A percentile compares a stretch with the other conserved stretches of the same genome.
These are phyloP conservation scores for Polypedilum pembai DNA, from an alignment of 1,140 invertebrate genomes.

Conservation along the genomic window DNA sequence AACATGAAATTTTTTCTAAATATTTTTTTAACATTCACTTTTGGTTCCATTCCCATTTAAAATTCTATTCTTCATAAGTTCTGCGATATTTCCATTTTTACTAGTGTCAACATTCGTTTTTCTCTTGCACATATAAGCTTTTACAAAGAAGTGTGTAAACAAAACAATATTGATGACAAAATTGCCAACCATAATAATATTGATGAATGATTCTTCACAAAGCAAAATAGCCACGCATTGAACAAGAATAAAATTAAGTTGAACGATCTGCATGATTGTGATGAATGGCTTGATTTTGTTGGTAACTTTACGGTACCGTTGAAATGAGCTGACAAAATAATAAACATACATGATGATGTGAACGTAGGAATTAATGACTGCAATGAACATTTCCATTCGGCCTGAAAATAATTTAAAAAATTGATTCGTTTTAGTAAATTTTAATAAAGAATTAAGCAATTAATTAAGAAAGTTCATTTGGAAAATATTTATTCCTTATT, in stretches of 20 bases:
- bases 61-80: no score
- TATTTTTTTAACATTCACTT: no score
- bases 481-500: no score
- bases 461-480: no score
- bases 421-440: no score
- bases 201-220: conserved; percentile 67
- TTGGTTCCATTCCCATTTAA: no score
- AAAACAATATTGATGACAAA: conserved; percentile 69
- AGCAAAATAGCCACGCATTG: conserved; percentile 58
- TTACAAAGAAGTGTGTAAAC: conserved; percentile 79
- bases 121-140: conserved; percentile 58
- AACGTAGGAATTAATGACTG: conserved; percentile 62
- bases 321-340: conserved; percentile 56
- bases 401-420: no score
- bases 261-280: conserved; percentile 63
- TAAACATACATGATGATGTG: conserved; percentile 78
- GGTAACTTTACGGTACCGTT: conserved; percentile 53
- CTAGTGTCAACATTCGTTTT: conserved; percentile 32
- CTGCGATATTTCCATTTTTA: neutral
- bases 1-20: no score
- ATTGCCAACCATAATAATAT: conserved; percentile 55
- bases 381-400: conserved; percentile 52
- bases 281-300: conserved; percentile 64
- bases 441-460: no score
- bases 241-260: conserved; percentile 64